Base-by-base conservation (phyloP, 1,140 invertebrate genomes). In the Drosophila arizonae region DNA sequence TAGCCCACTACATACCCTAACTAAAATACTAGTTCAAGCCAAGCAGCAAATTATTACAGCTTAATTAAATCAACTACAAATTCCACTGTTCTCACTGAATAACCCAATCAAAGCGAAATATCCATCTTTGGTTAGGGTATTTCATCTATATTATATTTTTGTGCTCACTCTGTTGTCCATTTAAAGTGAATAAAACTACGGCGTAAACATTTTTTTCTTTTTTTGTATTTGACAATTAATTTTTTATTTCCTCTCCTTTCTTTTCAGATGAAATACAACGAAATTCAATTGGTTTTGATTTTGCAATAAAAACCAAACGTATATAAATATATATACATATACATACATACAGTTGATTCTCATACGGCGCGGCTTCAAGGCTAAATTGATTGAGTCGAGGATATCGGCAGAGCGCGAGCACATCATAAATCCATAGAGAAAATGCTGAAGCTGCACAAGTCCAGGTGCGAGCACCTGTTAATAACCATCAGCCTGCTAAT, bases 251-350 rank as follows among this genome's bases (percentile, higher is more conserved):
- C 36, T 56, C 45, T 24, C 51, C 45, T 56, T 63, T 66, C 36
- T 33, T 81, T 80, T 56, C 82, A 86, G 81, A 76, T 76, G 33
- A 76, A 66, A 77, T 63, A 72, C 72, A 57, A 71, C 58, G 56
- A 88, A 81, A 82, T 77, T 81, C 76, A 87, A 87, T 87, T 87
- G 82, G 81, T 82, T 87, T 78, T 87, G 82, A 87, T 87, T 87
- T 87, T 72, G 30, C 75, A 69, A 77, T 60, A 56, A 71, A 64
- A 41, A 64, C 41, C 74, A 52, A 63, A 36, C 6, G 28, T 5
- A 30, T 41, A 56, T 13, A 45, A 9, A 33, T 9, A 33, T 1
- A 33, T 33, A 33, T 1, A 33, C 10, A 33, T 33, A 33, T 33
- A 33, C 2, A 9, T 10, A 33, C 10, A 33, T 50, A 56, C 9